These are phyloP conservation scores for Grapholita molesta DNA, from an alignment of 1,140 invertebrate species.

Conservation along the genomic window DNA sequence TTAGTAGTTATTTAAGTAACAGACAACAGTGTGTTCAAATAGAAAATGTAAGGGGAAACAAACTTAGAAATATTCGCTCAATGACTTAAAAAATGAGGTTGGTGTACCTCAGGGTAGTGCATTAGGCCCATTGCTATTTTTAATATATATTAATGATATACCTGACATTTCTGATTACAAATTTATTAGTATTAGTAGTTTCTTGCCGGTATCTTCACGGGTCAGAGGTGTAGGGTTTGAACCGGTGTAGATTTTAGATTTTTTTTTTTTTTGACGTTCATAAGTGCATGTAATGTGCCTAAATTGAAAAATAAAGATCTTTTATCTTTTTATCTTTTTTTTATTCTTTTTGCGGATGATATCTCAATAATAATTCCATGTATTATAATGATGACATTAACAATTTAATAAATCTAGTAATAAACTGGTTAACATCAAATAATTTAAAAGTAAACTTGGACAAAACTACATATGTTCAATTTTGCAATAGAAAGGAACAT, in stretches of 20 bases:
- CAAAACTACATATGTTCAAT: conserved; percentile 11
- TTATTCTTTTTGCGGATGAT: conserved; percentile 8
- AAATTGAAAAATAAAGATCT: no score
- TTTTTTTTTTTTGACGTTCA: no score
- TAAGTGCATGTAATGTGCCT: no score
- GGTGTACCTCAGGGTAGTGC: conserved; percentile 21
- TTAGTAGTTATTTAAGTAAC: conserved; percentile 1
- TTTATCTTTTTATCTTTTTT: no score
- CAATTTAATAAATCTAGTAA: neutral
- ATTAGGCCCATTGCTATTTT: no score
- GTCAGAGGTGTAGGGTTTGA: no score
- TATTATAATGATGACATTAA: conserved; percentile 5
- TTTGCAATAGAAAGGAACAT: neutral
- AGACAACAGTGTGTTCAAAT: conserved; percentile 16
- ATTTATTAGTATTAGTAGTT: no score
- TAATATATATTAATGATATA: no score
- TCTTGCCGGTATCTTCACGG: no score
- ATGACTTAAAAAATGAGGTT: neutral
- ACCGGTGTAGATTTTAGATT: no score
- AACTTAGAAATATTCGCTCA: neutral
- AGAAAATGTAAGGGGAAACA: neutral
- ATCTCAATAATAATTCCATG: neutral
- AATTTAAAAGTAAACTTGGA: neutral
- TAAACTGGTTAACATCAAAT: neutral
- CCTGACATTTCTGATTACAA: no score